Evolutionary conservation across 2,888 invertebrate species (phyloP), one percentile per base, ranked within the genome.

Genomic region (Himalopsyche anomala): DNA sequence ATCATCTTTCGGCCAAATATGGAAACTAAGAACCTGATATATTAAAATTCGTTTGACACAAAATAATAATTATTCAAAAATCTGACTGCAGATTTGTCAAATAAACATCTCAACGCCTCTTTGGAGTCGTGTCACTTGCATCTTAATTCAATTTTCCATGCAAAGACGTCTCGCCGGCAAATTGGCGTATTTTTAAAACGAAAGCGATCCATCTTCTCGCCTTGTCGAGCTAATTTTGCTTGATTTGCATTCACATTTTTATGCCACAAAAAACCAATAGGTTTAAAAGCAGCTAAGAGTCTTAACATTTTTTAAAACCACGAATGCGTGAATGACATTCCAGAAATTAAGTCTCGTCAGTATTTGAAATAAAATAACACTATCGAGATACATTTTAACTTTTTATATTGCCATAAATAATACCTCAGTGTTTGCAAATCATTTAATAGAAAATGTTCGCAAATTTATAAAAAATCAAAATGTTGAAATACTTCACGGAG

Each of bases 201-300:
- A 28, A 74, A 36, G 28, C 74, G 28, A 74, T 74, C 74, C 74
- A 74, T 74, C 74, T 74, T 74, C 74, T 74, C 15, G 74, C 74
- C 74, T 12, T 74, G 74, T 74, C 38, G 74, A 74, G 74, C 74
- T 74, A 74, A 74, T 74, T 69, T 74, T 74, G 36, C 74, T 74
- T 74, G 74, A 74, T 74, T 74, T 74, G 74, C 74, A 74, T 74
- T 74, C 74, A 74, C 74, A 74, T 74, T 74, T 69, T 74, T 74
- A 74, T 74, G 74, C 74, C 74, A 36, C 74, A 74, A 74, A 74
- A 62, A 74, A 74, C 38, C 19, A 36, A 74, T 4, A 74, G 19
- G 36, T 36, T 36, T 74, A 74, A 74, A 36, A 74, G 74, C 38
- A 74, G 74, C 74, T 74, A 74, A 74, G 74, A 74, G 74, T 74